A percentile compares a stretch with the other conserved stretches of the same genome.
phyloP scores from a whole-genome alignment of 2,113 vertebrate genomes.

The Phodopus roborovskii region DNA sequence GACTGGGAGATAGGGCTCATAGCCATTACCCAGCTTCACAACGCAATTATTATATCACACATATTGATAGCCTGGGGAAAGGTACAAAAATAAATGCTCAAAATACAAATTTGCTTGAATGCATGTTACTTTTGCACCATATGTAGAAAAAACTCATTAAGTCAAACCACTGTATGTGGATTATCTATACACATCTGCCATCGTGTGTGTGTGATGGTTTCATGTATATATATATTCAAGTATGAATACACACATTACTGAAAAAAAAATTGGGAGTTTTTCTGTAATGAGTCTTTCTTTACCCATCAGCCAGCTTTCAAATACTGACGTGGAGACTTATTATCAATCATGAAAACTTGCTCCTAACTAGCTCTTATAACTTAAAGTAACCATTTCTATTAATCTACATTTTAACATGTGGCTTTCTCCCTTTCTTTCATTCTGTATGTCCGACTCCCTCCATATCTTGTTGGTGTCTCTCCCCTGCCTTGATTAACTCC shows the following conservation, averaged over 20 bases:
- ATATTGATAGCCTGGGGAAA: not conserved
- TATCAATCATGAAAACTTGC: not conserved
- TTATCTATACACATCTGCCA: not conserved
- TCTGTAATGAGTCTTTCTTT: not conserved
- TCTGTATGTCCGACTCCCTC: no score
- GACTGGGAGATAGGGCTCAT: not conserved
- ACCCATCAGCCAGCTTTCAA: not conserved
- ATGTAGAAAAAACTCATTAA: not conserved
- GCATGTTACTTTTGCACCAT: not conserved
- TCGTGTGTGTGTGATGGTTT: no score
- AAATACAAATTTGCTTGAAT: not conserved
- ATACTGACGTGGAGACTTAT: not conserved
- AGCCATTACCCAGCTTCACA: not conserved
- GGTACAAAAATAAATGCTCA: not conserved
- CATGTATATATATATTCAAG: not conserved
- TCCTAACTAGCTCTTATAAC: no score
- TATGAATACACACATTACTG: not conserved
- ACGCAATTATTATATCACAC: not conserved
- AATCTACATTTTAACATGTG: not conserved
- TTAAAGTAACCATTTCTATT: not conserved
- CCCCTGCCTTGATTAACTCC: no score
- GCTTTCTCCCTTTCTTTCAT: no score
- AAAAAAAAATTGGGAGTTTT: not conserved
- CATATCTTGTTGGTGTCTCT: no score
- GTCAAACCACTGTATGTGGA: no score